phyloP scores from a whole-genome alignment of 2,888 invertebrate species.

The Ophion ellenae region DNA sequence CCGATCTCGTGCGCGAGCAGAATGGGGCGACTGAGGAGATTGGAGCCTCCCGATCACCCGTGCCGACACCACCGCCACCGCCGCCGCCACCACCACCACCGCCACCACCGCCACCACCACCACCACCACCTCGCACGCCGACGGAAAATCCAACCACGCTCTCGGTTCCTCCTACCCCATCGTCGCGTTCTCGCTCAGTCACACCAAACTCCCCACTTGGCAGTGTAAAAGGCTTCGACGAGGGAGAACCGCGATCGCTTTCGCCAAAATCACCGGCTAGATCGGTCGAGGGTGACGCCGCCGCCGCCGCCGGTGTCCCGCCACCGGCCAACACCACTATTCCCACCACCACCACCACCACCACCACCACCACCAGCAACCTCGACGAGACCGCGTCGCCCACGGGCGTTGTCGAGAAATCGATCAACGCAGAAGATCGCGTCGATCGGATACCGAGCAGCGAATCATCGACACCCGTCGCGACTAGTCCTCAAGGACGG shows the following conservation, averaged over 20 bases:
- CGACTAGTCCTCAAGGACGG: not conserved
- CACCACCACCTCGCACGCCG: conserved; percentile 23
- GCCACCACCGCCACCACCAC: too few species aligned
- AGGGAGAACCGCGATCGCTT: conserved; percentile 77
- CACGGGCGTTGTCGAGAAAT: not conserved
- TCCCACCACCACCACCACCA: conserved; percentile 20
- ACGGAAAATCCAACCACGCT: conserved; percentile 56
- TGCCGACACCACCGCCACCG: not conserved
- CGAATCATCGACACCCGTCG: not conserved
- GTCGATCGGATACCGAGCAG: not conserved
- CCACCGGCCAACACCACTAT: conserved; percentile 51
- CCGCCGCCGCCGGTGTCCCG: not conserved
- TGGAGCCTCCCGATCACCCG: conserved; percentile 41
- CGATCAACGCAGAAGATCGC: not conserved
- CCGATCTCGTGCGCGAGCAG: not conserved
- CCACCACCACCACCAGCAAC: not conserved
- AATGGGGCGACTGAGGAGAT: not conserved
- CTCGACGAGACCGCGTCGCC: not conserved
- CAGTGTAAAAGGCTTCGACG: conserved; percentile 78
- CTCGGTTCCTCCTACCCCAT: conserved; percentile 56
- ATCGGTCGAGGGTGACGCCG: not conserved
- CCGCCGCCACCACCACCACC: too few species aligned
- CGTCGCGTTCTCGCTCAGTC: conserved; percentile 23
- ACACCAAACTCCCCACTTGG: conserved; percentile 54
- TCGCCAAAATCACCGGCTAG: conserved; percentile 71